phyloP scores from a whole-genome alignment of 92 coral and sea anemone genomes.

The Palythoa caribaeorum region DNA sequence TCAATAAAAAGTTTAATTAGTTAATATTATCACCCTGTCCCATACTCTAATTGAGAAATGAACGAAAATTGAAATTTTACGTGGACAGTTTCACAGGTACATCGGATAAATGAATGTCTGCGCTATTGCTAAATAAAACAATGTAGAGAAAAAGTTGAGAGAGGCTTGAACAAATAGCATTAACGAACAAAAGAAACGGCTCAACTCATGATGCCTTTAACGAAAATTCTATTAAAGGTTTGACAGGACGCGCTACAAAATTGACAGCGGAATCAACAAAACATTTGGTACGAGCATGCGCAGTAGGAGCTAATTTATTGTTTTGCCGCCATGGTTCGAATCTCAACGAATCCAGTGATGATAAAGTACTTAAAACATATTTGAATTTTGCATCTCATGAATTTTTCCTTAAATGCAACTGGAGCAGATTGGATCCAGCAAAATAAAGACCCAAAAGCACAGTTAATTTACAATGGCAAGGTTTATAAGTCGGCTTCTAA shows the following conservation, averaged over 20 bases:
- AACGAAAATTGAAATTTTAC: not conserved
- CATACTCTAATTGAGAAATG: not conserved
- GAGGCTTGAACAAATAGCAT: conserved; percentile 33
- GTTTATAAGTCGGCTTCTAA: conserved; percentile 85
- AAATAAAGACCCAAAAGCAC: conserved; percentile 46
- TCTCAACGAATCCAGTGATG: conserved; percentile 71
- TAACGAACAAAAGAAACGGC: conserved; percentile 28
- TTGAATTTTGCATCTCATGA: conserved; percentile 90
- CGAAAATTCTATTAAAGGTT: conserved; percentile 41
- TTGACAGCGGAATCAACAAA: conserved; percentile 41
- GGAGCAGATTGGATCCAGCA: conserved; percentile 56
- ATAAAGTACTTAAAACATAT: conserved; percentile 49
- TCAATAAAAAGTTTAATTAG: too few relatives aligned
- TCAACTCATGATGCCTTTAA: not conserved
- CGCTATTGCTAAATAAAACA: conserved; percentile 27
- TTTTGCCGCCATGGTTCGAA: conserved; percentile 98
- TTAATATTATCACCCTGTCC: not conserved
- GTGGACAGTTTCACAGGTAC: not conserved
- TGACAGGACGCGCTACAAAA: conserved; percentile 73
- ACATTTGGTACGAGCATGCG: conserved; percentile 67
- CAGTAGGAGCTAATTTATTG: conserved; percentile 56
- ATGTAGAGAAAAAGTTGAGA: not conserved
- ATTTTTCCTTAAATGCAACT: conserved; percentile 69
- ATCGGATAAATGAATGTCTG: not conserved
- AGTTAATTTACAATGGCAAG: conserved; percentile 52